Evolutionary conservation across 2,888 invertebrate species (phyloP), one percentile per base, ranked within the genome.

Genomic region (Venustoraphidia nigricollis): DNA sequence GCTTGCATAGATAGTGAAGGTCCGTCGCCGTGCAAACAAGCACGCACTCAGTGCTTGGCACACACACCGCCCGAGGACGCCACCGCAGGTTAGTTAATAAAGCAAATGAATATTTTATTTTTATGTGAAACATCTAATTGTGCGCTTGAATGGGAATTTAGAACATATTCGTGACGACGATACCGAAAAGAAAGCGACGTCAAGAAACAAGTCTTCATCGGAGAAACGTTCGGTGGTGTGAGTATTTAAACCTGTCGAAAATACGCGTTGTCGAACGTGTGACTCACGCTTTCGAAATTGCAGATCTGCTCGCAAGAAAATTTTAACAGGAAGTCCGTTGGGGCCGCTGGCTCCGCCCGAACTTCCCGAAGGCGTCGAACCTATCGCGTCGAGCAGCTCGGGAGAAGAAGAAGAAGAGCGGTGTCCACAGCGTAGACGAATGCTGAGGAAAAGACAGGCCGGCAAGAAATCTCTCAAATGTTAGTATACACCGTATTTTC

Each of bases 371-470:
- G 65, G 65, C 34, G 70, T 71, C 3, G 72, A 72, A 45, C 68
- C 69, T 39, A 71, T 74, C 10, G 65, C 68, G 17, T 69, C 73
- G 34, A 73, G 66, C 51, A 66, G 65, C 55, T 66, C 66, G 1
- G 55, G 56, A 2, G 66, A 65, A 45, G 66, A 65, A 47, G 56
- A 60, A 9, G 58, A 62, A 6, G 54, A 59, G 1, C 64, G 65
- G 48, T 58, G 63, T 45, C 55, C 65, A 40, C 66, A 66, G 57
- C 58, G 66, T 57, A 63, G 71, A 47, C 81, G 81, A 60, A 69
- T 79, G 9, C 69, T 79, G 57, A 71, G 79, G 57, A 80, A 80
- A 62, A 70, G 79, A 36, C 79, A 77, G 56, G 79, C 78, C 62
- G 70, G 68, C 3, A 64, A 63, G 42, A 68, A 71, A 51, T 62